Evolutionary conservation across 2,888 invertebrate genomes (phyloP), one percentile per base, ranked within the genome.

Genomic region (Coenonympha arcania): DNA sequence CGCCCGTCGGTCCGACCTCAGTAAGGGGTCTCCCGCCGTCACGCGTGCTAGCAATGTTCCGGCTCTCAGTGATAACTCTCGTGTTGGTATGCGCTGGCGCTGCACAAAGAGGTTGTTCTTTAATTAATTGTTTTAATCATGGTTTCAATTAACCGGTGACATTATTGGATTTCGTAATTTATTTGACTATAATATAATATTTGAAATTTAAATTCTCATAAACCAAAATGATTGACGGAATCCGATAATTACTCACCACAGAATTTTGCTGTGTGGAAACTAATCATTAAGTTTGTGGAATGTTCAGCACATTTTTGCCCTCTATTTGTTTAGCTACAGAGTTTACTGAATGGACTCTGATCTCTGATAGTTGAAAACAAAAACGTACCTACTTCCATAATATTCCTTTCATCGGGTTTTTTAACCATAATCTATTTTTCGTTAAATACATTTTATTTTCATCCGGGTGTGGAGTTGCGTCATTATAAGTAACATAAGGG

Each of bases 31-130:
- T 16, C 9, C 30, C 13, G 6, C 9, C 26, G 16, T 11, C n/a
- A 15, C 44, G 18, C 44, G 55, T 41, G 19, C 13, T 22, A 44
- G 55, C 45, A 62, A 68, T 71, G 71, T 65, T 59, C 52, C 61
- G 64, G 64, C 55, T 65, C 53, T 61, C 63, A 50, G 63, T 77
- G 65, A 50, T 66, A 60, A 50, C 71, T 43, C 54, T 68, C 56
- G 58, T 71, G 51, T 56, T 76, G 56, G 62, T 64, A 57, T 70
- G 64, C 66, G 71, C 66, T 51, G 71, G 64, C 66, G 71, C 66
- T 51, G 71, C 74, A 51, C 62, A 64, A 44, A 62, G 69, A 77
- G 77, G 79, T 80, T 73, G 55, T 60, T 59, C 62, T 60, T 55
- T 58, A 56, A 13, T 3, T 15, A n/a, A n/a, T n/a, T n/a, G n/a